A percentile compares a stretch with the other conserved stretches of the same genome.
These are phyloP conservation scores for human (Homo sapiens) DNA, from an alignment of 2,113 vertebrate genomes.

Conservation along the genomic window GRCh38 chr7:120797001-120797500, in stretches of 20 bases:
- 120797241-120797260: neutral
- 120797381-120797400: neutral
- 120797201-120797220: neutral
- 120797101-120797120: no score
- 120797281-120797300: neutral
- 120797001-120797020: no score
- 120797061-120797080: no score
- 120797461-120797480: neutral
- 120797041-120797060: no score
- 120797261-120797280: fast-evolving
- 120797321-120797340: neutral
- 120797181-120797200: neutral
- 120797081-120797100: no score
- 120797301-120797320: neutral
- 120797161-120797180: neutral
- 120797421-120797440: neutral
- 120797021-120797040: no score
- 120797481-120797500: neutral
- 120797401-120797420: neutral
- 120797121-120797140: no score
- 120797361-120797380: neutral
- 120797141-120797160: no score
- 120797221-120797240: neutral
- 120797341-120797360: neutral
- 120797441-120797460: neutral